Percentiles rank a stretch among this genome's conserved stretches.
Evolutionary conservation across 2,113 vertebrate genomes (phyloP).

Genomic region (Pelobates fuscus): DNA sequence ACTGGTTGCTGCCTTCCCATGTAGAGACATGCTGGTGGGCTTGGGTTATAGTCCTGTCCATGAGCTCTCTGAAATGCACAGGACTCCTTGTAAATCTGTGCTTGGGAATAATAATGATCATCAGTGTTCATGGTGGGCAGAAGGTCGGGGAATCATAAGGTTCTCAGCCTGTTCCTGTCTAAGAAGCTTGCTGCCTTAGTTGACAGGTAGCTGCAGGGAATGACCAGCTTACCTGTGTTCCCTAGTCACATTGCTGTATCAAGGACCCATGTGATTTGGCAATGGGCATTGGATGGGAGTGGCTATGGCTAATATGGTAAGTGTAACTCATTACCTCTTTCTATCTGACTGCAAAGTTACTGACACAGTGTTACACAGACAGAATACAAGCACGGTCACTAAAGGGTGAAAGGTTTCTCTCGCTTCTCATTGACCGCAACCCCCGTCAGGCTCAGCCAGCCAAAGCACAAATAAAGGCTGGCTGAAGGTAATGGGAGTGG

Average conservation of each 20-base stretch:
- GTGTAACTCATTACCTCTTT: conserved; percentile 1
- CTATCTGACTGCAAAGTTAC: too few species aligned
- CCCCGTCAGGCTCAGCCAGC: background rate
- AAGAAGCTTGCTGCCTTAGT: conserved; percentile 37
- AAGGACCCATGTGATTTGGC: conserved; percentile 66
- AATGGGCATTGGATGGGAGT: conserved; percentile 59
- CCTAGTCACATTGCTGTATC: conserved; percentile 64
- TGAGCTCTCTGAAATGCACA: conserved; percentile 85
- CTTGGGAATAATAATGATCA: conserved; percentile 83
- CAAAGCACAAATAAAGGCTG: too few species aligned
- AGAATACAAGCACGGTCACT: too few species aligned
- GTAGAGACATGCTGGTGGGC: conserved; percentile 91
- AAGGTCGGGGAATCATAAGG: conserved; percentile 44
- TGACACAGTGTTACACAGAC: too few species aligned
- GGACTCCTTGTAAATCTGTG: conserved; percentile 89
- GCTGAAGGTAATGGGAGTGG: too few species aligned
- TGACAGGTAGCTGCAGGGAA: conserved; percentile 66
- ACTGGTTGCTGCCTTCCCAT: conserved; percentile 82
- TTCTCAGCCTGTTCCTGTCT: background rate
- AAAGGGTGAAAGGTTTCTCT: too few species aligned
- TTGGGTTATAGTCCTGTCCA: conserved; percentile 79
- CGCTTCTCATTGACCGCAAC: background rate
- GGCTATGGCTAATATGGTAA: conserved; percentile 53
- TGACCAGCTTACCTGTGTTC: conserved; percentile 36
- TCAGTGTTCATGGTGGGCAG: conserved; percentile 86